Evolutionary conservation across 2,888 invertebrate genomes (phyloP).

Genomic region (Bruchidius siliquastri): DNA sequence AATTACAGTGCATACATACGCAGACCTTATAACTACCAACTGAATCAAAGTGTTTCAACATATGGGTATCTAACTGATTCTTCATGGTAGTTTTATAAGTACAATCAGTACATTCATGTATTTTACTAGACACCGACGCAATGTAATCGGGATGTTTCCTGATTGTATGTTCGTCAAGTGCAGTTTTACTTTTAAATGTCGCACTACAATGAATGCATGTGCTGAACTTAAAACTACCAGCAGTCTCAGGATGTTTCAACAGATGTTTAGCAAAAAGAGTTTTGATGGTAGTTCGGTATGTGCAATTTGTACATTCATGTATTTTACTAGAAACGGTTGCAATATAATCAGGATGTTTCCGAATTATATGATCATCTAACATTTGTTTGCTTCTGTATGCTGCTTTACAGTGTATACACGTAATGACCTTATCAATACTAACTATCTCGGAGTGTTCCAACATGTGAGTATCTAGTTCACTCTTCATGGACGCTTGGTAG

Average conservation of each 20-base stretch:
- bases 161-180: background rate
- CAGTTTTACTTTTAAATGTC: background rate
- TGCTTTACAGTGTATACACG: background rate
- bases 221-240: background rate
- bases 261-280: background rate
- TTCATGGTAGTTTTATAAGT: background rate
- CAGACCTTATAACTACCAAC: background rate
- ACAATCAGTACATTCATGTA: background rate
- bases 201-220: background rate
- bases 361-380: background rate
- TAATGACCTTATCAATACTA: background rate
- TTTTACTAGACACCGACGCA: background rate
- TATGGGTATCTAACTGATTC: background rate
- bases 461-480: background rate
- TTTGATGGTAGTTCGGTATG: background rate
- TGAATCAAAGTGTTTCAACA: background rate
- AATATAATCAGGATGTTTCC: background rate
- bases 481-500: background rate
- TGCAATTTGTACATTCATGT: background rate
- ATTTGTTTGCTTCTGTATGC: background rate
- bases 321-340: background rate
- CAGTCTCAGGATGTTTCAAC: background rate
- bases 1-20: background rate
- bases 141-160: background rate
- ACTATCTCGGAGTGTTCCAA: background rate